phyloP scores from a whole-genome alignment of 2,888 invertebrate genomes.

The Drosophila maculinotata region DNA sequence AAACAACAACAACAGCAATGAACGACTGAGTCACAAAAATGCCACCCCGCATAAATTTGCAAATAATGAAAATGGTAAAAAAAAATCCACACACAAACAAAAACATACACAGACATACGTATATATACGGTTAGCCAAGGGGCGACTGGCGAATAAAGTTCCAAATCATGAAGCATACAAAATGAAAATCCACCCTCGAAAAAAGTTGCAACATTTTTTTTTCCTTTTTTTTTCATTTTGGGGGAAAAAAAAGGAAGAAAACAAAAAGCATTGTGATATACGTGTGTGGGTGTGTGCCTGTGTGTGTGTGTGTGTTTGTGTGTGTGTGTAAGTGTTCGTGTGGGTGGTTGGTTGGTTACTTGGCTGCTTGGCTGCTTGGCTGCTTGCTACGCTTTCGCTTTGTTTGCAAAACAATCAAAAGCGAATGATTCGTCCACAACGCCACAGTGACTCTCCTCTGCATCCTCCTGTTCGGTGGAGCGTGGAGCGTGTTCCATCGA shows the following conservation, averaged over 20 bases:
- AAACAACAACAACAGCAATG: constrained; percentile 16
- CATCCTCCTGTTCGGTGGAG: constrained; percentile 38
- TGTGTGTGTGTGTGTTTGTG: constrained; percentile 17
- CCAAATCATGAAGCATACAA: constrained; percentile 80
- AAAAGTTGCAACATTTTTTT: constrained; percentile 72
- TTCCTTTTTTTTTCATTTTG: constrained; percentile 42
- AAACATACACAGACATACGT: constrained; percentile 23
- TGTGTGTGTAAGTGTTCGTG: constrained; percentile 33
- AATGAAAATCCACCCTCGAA: constrained; percentile 81
- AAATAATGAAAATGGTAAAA: constrained; percentile 77
- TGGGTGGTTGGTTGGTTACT: constrained; percentile 30
- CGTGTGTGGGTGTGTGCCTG: constrained; percentile 19
- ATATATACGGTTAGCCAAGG: constrained; percentile 26
- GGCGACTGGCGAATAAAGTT: constrained; percentile 72
- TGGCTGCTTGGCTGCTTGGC: constrained; percentile 14
- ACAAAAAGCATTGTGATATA: constrained; percentile 67
- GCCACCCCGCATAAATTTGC: constrained; percentile 81
- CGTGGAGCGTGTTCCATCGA: constrained; percentile 49
- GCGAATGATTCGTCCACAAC: constrained; percentile 57
- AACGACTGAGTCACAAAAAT: constrained; percentile 63
- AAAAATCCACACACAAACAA: constrained; percentile 51
- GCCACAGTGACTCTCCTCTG: constrained; percentile 5
- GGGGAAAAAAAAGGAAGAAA: constrained; percentile 59
- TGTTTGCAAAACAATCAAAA: constrained; percentile 80
- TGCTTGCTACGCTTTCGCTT: constrained; percentile 70